phyloP scores from a whole-genome alignment of 2,888 invertebrate species.

The Monoplex corrugatus region DNA sequence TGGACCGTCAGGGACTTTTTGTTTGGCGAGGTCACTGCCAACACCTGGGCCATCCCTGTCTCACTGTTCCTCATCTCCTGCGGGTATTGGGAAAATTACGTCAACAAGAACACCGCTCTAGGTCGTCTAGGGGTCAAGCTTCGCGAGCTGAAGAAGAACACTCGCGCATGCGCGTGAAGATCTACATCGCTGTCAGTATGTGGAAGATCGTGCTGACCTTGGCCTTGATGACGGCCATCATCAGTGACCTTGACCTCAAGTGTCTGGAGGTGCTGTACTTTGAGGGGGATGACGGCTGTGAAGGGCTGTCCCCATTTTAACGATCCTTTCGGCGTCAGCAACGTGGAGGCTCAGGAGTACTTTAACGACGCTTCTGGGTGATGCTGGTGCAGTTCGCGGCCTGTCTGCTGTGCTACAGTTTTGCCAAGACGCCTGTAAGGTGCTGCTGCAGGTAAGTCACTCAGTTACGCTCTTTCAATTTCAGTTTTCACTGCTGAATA shows the following conservation, averaged over 20 bases:
- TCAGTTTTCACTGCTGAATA: too few relatives aligned
- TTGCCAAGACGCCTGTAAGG: slow-evolving; percentile 98
- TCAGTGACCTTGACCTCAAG: slow-evolving; percentile 63
- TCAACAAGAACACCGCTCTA: slow-evolving; percentile 90
- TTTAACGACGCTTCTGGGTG: slow-evolving; percentile 70
- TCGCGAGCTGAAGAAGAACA: slow-evolving; percentile 87
- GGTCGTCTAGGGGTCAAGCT: slow-evolving; percentile 82
- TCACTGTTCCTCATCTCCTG: slow-evolving; percentile 92
- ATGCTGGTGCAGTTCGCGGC: slow-evolving; percentile 88
- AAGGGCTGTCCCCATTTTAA: slow-evolving; percentile 67
- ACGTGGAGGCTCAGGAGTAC: slow-evolving; percentile 60
- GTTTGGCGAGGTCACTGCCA: slow-evolving; percentile 55
- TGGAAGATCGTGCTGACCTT: slow-evolving; percentile 95
- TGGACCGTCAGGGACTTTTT: slow-evolving; percentile 66
- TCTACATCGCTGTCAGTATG: slow-evolving; percentile 92
- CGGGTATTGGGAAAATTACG: slow-evolving; percentile 99
- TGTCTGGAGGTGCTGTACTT: slow-evolving; percentile 70
- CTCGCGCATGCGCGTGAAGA: slow-evolving; percentile 93
- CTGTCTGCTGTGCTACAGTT: slow-evolving; percentile 94
- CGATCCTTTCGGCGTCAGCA: slow-evolving; percentile 57
- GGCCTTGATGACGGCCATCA: slow-evolving; percentile 86
- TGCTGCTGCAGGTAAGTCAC: slow-evolving; percentile 90
- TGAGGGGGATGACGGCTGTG: slow-evolving; percentile 60
- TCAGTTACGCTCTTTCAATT: too few relatives aligned
- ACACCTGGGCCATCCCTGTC: slow-evolving; percentile 89